Conservation (phyloP, 2,888 invertebrate genomes). For the Lycia hirtaria region DNA sequence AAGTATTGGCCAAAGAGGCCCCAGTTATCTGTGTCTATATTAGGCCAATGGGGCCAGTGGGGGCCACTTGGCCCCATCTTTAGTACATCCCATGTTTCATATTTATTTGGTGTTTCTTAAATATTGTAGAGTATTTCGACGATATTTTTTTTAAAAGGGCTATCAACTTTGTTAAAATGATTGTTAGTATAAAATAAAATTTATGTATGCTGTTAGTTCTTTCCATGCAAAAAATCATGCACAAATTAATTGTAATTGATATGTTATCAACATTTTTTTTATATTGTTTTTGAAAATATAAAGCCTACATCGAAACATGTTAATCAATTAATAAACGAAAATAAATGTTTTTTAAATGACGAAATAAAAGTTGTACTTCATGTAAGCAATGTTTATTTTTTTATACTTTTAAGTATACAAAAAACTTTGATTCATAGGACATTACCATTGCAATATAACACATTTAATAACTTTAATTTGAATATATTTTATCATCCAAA, state of each 20-base stretch:
- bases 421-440: neutral
- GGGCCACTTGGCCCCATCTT: constrained; percentile 16
- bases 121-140: too few species aligned
- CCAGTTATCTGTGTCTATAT: constrained; percentile 27
- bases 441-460: too few species aligned
- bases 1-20: constrained; percentile 13
- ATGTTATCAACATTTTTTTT: neutral
- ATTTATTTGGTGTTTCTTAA: constrained; percentile 14
- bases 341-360: constrained; percentile 44
- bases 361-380: constrained; percentile 41
- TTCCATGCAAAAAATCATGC: constrained; percentile 1
- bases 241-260: neutral
- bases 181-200: neutral
- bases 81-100: constrained; percentile 21
- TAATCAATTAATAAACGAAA: constrained; percentile 36
- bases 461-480: too few species aligned
- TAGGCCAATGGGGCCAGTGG: constrained; percentile 15
- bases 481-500: too few species aligned
- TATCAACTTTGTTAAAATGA: neutral
- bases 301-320: constrained; percentile 50
- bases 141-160: neutral
- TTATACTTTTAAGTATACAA: constrained; percentile 17
- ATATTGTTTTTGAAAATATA: constrained; percentile 7
- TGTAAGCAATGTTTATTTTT: constrained; percentile 39
- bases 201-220: neutral